These are phyloP conservation scores for Elgaria multicarinata DNA, from an alignment of 2,113 vertebrate species.

Conservation along the genomic window DNA sequence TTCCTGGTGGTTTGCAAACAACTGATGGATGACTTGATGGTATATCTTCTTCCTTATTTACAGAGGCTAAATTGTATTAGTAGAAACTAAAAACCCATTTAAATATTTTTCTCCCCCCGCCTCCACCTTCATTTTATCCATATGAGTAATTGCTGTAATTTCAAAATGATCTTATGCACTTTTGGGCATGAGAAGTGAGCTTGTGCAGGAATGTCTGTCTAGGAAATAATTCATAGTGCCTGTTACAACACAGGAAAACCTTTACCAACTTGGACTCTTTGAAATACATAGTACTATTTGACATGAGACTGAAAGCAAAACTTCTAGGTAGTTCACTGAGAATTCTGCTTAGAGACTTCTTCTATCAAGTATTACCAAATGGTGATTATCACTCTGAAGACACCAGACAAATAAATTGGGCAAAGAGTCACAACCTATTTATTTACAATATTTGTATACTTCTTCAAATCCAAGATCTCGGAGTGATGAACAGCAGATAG, in stretches of 20 bases:
- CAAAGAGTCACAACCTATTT: not conserved
- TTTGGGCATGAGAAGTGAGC: not conserved
- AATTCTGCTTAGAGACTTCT: conserved; percentile 3
- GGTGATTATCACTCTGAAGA: conserved; percentile 5
- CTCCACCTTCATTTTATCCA: conserved; percentile 26
- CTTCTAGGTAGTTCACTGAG: not conserved
- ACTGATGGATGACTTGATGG: conserved; percentile 30
- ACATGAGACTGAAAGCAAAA: not conserved
- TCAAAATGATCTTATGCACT: conserved; percentile 16
- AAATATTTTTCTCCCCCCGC: too few relatives aligned
- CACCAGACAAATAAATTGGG: not conserved
- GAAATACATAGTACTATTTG: fast-evolving
- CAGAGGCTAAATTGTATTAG: conserved; percentile 21
- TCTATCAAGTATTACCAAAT: not conserved
- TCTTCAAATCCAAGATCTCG: too few relatives aligned
- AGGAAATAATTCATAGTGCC: conserved; percentile 14
- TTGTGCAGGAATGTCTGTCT: conserved; percentile 18
- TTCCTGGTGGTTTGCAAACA: conserved; percentile 37
- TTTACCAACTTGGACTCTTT: conserved; percentile 16
- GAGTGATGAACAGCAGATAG: too few relatives aligned
- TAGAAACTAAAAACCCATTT: conserved; percentile 37
- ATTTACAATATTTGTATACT: too few relatives aligned
- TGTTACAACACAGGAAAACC: not conserved
- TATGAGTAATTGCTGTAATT: conserved; percentile 30
- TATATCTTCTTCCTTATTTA: conserved; percentile 40